phyloP scores from a whole-genome alignment of 2,797 vertebrate genomes.

The Sebastes jordani region DNA sequence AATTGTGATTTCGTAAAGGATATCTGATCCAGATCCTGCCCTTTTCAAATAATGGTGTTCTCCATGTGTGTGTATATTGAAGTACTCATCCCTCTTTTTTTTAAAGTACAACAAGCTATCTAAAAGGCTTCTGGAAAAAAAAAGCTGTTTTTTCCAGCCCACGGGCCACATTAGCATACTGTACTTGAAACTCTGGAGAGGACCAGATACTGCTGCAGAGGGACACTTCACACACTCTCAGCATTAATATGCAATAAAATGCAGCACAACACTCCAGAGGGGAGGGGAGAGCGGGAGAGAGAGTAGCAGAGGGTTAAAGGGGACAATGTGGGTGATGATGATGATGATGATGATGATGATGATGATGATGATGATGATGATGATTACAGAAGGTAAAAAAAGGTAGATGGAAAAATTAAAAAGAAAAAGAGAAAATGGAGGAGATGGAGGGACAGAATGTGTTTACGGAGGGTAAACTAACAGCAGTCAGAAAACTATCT shows the following conservation, averaged over 20 bases:
- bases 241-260: slow-evolving; percentile 53
- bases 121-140: not conserved
- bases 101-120: not conserved
- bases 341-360: not conserved
- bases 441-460: not conserved
- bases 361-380: not conserved
- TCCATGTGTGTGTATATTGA: no score
- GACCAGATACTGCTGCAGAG: slow-evolving; percentile 29
- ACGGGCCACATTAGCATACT: slow-evolving; percentile 42
- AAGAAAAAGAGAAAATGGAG: not conserved
- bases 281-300: slow-evolving; percentile 2
- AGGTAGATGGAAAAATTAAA: not conserved
- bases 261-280: slow-evolving; percentile 26
- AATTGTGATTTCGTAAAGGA: no score
- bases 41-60: not conserved
- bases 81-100: not conserved
- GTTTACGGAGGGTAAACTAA: no score
- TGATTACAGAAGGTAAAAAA: not conserved
- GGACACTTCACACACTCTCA: slow-evolving; percentile 42
- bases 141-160: slow-evolving; percentile 27
- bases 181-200: slow-evolving; percentile 54
- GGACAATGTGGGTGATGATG: slow-evolving; percentile 3
- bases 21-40: not conserved
- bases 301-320: not conserved
- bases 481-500: no score